Percentiles rank a stretch among this genome's conserved stretches.
Conservation (phyloP, 2,888 invertebrate species). For the Drosophila ustulata region DNA sequence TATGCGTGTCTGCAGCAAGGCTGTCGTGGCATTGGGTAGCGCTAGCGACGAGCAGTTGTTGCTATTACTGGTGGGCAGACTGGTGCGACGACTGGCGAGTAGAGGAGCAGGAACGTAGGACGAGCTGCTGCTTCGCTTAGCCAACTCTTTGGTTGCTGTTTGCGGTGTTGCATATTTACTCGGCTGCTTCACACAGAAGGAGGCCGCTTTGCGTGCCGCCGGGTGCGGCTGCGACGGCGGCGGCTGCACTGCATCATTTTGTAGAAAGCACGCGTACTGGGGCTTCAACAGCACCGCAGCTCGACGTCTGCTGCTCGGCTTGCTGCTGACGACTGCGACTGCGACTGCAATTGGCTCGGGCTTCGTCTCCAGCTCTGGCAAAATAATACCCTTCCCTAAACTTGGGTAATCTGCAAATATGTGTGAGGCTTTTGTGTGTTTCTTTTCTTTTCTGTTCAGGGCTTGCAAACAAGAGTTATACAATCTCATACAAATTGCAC, state of each 20-base stretch:
- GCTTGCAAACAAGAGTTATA: background rate
- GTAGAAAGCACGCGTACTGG: slow-evolving; percentile 83
- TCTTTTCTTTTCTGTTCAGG: background rate
- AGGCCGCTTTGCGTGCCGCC: slow-evolving; percentile 65
- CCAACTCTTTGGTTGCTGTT: slow-evolving; percentile 15
- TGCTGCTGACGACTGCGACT: slow-evolving; percentile 11
- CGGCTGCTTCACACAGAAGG: slow-evolving; percentile 47
- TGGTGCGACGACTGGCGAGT: slow-evolving; percentile 57
- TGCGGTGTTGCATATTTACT: slow-evolving; percentile 60
- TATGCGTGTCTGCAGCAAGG: slow-evolving; percentile 81
- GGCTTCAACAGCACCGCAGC: slow-evolving; percentile 80
- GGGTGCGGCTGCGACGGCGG: slow-evolving; percentile 10
- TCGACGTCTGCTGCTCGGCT: slow-evolving; percentile 48
- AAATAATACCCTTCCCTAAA: slow-evolving; percentile 84
- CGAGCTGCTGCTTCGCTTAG: slow-evolving; percentile 14
- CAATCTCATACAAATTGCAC: background rate
- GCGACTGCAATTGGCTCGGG: slow-evolving; percentile 1
- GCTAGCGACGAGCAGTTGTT: slow-evolving; percentile 65
- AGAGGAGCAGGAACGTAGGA: background rate
- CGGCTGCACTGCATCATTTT: slow-evolving; percentile 59
- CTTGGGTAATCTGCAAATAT: slow-evolving; percentile 85
- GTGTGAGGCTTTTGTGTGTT: slow-evolving; percentile 53
- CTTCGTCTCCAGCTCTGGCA: slow-evolving; percentile 42
- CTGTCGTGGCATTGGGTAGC: slow-evolving; percentile 71
- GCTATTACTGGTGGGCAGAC: slow-evolving; percentile 58